These are phyloP conservation scores for Malacoraja senta DNA, from an alignment of 2,797 vertebrate genomes.

Conservation along the genomic window DNA sequence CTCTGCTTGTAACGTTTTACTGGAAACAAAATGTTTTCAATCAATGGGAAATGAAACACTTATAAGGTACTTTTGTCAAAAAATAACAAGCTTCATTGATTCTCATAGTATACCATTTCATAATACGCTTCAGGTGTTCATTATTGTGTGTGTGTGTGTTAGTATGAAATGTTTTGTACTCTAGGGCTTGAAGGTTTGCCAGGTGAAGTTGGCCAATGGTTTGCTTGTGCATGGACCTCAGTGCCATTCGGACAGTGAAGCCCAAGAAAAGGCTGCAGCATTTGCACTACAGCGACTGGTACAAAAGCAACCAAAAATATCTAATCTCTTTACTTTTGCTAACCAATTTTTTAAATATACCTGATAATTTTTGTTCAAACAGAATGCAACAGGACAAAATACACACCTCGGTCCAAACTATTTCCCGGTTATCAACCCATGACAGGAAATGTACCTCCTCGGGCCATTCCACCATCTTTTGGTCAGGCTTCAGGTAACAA, in stretches of 20 bases:
- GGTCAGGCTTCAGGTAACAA: conserved; percentile 67
- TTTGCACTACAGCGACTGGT: conserved; percentile 88
- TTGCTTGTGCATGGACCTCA: conserved; percentile 81
- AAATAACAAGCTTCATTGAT: background rate
- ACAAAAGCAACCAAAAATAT: conserved; percentile 45
- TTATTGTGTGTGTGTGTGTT: conserved; percentile 28
- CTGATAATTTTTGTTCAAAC: background rate
- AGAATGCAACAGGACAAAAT: conserved; percentile 77
- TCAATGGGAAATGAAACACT: background rate
- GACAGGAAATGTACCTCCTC: conserved; percentile 61
- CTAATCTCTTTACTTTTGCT: conserved; percentile 27
- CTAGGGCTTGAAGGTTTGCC: conserved; percentile 79
- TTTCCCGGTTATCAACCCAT: conserved; percentile 71
- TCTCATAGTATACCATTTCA: background rate
- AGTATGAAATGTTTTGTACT: conserved; percentile 37
- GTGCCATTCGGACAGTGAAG: conserved; percentile 83
- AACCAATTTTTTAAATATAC: background rate
- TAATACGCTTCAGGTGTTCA: conserved; percentile 1
- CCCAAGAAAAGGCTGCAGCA: conserved; percentile 86
- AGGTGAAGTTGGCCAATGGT: conserved; percentile 87
- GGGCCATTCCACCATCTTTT: conserved; percentile 71
- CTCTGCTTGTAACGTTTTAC: background rate
- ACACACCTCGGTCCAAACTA: conserved; percentile 73
- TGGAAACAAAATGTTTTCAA: background rate
- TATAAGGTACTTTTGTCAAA: background rate